phyloP scores from a whole-genome alignment of 2,113 vertebrate genomes.

The Thymallus thymallus region DNA sequence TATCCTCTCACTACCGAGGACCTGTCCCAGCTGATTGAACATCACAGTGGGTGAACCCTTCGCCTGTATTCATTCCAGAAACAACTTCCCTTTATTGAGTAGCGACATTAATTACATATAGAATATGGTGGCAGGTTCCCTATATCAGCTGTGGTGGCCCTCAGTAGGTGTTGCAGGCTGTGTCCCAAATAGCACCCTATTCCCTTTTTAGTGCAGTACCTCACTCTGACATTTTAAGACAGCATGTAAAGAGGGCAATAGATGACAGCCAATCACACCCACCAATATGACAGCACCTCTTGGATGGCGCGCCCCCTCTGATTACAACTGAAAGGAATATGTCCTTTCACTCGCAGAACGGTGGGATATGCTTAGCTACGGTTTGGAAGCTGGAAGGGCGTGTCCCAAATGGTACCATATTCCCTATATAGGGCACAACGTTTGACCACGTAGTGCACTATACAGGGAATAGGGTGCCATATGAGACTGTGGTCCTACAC shows the following conservation, averaged over 20 bases:
- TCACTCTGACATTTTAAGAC: constrained; percentile 26
- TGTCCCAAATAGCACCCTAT: too few relatives aligned
- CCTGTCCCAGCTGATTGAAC: constrained; percentile 23
- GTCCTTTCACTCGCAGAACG: constrained; percentile 18
- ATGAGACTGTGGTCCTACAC: constrained; percentile 7
- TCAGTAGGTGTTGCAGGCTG: background rate
- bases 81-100: constrained; percentile 33
- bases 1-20: background rate
- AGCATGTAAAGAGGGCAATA: constrained; percentile 12
- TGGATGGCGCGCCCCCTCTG: constrained; percentile 26
- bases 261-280: constrained; percentile 53
- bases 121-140: constrained; percentile 24
- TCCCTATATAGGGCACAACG: too few relatives aligned
- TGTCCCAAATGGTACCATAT: too few relatives aligned
- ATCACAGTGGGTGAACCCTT: constrained; percentile 26
- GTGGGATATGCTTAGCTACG: constrained; percentile 19
- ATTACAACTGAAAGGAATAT: constrained; percentile 21
- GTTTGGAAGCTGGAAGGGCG: background rate
- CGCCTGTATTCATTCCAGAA: constrained; percentile 21
- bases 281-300: constrained; percentile 6
- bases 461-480: too few relatives aligned
- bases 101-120: constrained; percentile 45
- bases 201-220: too few relatives aligned
- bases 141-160: constrained; percentile 6
- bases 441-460: too few relatives aligned